Evolutionary conservation across 2,888 invertebrate genomes (phyloP), one percentile per base, ranked within the genome.

Genomic region (Caenorhabditis doughertyi): DNA sequence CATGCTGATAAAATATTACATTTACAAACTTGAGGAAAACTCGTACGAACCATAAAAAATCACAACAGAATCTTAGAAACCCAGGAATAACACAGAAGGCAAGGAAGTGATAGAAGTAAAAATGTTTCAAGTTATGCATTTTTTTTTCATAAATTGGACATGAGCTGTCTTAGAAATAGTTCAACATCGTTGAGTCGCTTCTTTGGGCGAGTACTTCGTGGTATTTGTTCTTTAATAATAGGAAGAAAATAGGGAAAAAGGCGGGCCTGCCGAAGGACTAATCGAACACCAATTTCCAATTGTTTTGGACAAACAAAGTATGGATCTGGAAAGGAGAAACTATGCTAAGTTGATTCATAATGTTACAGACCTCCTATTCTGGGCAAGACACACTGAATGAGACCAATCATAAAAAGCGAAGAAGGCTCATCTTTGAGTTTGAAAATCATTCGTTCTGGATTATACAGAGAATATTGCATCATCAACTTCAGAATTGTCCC

Each of bases 231-330:
- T 2, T 13, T 44, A 39, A 76, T 27, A 9, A 76, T 76, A 11
- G 76, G 76, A 25, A 67, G 51, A 39, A 76, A 76, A n/a, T 76
- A 76, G 0, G 76, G 76, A 32, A 60, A 44, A 55, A 79, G 70
- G 9, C 72, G 70, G n/a, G 70, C 64, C 25, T 81, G 81, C 5
- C 70, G 70, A 3, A 81, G 58, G 29, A 81, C 44, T 9, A 81
- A 68, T 35, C 74, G 70, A 13, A 81, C 53, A 8, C 81, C 81
- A 11, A 51, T 32, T 56, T 74, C 70, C 42, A 81, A 49, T 35
- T 76, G 74, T 21, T 39, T 49, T 7, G 81, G 70, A 29, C 81
- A 81, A n/a, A 81, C 71, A 25, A 81, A 81, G 23, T 62, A 62
- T 2, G 73, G 55, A 55, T 79, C 77, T 76, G 21, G 23, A 72